Percentiles rank a stretch among this genome's conserved stretches.
Evolutionary conservation across 2,797 vertebrate species (phyloP).

Genomic region (Eidolon dupreanum): DNA sequence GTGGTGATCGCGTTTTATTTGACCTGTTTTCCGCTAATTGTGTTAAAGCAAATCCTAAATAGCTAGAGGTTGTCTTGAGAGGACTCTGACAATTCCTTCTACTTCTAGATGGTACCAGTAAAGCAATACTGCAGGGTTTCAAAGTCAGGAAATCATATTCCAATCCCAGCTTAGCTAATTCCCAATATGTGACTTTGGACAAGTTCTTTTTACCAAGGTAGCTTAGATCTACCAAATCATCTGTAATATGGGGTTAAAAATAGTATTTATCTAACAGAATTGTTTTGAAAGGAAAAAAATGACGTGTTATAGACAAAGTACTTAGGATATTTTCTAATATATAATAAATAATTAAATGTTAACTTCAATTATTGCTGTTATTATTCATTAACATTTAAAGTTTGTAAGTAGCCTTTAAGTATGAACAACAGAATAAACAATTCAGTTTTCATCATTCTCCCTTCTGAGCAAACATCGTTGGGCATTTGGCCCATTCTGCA

Average conservation of each 20-base stretch:
- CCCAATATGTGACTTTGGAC: neutral
- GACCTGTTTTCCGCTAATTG: neutral
- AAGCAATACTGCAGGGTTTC: neutral
- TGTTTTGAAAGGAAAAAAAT: neutral
- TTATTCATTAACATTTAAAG: neutral
- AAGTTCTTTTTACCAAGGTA: neutral
- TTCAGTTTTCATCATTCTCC: neutral
- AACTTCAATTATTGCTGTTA: neutral
- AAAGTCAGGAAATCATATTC: neutral
- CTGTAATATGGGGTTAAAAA: neutral
- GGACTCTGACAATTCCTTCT: neutral
- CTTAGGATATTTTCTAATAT: neutral
- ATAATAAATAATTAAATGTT: neutral
- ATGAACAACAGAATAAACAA: neutral
- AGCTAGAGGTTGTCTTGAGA: neutral
- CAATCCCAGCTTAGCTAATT: neutral
- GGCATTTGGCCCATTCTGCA: neutral
- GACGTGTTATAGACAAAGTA: neutral
- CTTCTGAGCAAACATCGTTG: neutral
- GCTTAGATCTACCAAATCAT: neutral
- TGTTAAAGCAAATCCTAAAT: neutral
- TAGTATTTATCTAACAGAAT: neutral
- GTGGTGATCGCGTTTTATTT: neutral
- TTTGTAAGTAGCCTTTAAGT: neutral
- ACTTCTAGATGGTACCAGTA: neutral